Evolutionary conservation across 2,888 invertebrate genomes (phyloP).

Genomic region (Nymphalis polychloros): DNA sequence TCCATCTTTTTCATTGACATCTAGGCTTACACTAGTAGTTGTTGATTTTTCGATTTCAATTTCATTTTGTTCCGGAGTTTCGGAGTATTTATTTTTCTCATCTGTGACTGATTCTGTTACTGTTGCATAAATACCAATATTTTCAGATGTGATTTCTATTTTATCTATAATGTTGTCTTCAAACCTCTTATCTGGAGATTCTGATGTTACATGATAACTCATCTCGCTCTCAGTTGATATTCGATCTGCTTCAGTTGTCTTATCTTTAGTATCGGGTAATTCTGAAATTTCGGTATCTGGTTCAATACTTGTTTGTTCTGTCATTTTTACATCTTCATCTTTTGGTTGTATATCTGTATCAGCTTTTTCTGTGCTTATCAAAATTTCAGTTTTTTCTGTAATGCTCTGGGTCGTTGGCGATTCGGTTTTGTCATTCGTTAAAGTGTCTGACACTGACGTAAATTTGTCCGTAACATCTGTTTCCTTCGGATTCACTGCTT

Average conservation of each 20-base stretch:
- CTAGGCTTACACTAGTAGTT: neutral
- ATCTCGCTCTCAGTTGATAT: neutral
- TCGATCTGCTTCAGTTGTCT: neutral
- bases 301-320: conserved; percentile 11
- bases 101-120: conserved; percentile 27
- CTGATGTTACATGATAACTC: neutral
- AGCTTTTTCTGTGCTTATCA: conserved; percentile 8
- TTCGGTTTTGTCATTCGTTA: neutral
- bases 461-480: neutral
- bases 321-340: conserved; percentile 3
- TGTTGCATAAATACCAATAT: conserved; percentile 4
- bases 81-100: conserved; percentile 13
- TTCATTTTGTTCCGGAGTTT: conserved; percentile 2
- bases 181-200: neutral
- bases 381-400: neutral
- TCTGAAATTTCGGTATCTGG: conserved; percentile 13
- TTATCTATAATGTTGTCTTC: neutral
- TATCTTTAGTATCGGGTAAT: conserved; percentile 15
- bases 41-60: conserved; percentile 9
- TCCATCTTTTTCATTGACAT: conserved; percentile 4
- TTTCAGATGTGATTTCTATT: neutral
- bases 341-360: too few relatives aligned
- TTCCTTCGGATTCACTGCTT: neutral
- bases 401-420: neutral
- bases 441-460: neutral